phyloP scores from a whole-genome alignment of 2,113 vertebrate species.

The Phoxinus phoxinus region DNA sequence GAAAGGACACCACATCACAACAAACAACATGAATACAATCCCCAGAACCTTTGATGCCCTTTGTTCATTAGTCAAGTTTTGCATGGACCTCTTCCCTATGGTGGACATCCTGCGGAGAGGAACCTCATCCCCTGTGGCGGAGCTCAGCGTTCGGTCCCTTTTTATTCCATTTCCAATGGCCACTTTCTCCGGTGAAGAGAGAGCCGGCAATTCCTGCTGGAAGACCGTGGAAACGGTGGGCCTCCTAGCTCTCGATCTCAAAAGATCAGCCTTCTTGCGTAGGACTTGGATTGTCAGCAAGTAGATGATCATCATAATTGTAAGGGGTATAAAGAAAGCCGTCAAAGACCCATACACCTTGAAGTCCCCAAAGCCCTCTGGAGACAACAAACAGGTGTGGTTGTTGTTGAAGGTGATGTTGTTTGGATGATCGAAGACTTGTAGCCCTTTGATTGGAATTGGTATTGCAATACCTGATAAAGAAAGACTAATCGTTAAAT shows the following conservation, averaged over 20 bases:
- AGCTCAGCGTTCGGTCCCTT: conserved; percentile 68
- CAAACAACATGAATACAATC: conserved; percentile 94
- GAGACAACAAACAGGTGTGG: conserved; percentile 84
- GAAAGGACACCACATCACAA: conserved; percentile 98
- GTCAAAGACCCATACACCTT: conserved; percentile 92
- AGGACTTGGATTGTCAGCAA: conserved; percentile 91
- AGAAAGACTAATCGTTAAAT: conserved; percentile 37
- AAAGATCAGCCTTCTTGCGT: conserved; percentile 89
- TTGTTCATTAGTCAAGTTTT: conserved; percentile 94
- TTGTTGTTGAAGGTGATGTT: conserved; percentile 80
- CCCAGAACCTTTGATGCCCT: conserved; percentile 95
- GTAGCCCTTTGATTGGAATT: conserved; percentile 89
- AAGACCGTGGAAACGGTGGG: conserved; percentile 84
- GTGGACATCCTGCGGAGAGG: conserved; percentile 82
- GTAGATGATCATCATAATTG: conserved; percentile 95
- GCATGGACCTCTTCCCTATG: conserved; percentile 90
- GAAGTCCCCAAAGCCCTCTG: conserved; percentile 86
- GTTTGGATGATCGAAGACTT: conserved; percentile 68
- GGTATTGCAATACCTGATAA: conserved; percentile 93
- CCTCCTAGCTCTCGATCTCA: conserved; percentile 83
- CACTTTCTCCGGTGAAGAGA: conserved; percentile 79
- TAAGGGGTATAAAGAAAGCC: conserved; percentile 91
- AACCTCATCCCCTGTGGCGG: conserved; percentile 62
- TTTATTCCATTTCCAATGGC: conserved; percentile 76
- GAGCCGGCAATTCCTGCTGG: conserved; percentile 77